phyloP scores from a whole-genome alignment of 2,113 vertebrate genomes.

The Pterocles orientalis region DNA sequence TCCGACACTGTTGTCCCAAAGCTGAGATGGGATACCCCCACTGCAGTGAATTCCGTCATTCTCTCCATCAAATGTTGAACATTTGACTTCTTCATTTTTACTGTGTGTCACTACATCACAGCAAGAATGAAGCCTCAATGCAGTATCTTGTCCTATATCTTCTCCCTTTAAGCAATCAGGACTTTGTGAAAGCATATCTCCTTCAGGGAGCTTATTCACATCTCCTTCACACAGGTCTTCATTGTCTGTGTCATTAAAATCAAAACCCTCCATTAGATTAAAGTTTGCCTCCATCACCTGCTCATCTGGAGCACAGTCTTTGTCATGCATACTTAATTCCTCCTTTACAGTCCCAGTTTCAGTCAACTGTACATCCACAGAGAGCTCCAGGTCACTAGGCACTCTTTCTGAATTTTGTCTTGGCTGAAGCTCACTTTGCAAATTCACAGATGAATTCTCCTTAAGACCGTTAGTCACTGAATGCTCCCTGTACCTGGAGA shows the following conservation, averaged over 20 bases:
- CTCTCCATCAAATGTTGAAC: not conserved
- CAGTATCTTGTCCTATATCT: not conserved
- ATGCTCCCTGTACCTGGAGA: not conserved
- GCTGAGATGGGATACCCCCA: not conserved
- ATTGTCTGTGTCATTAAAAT: slow-evolving; percentile 61
- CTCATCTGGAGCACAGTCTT: not conserved
- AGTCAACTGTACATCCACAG: not conserved
- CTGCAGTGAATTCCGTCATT: not conserved
- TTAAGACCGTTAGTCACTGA: not conserved
- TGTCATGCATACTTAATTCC: not conserved
- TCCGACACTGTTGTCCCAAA: not conserved
- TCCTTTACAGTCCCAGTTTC: not conserved
- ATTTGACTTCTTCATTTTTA: not conserved
- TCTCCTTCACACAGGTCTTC: slow-evolving; percentile 2
- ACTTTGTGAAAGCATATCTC: not conserved
- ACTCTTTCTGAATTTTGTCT: not conserved
- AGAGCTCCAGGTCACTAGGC: not conserved
- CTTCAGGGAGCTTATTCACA: not conserved
- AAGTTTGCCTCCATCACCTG: slow-evolving; percentile 71
- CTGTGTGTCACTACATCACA: not conserved
- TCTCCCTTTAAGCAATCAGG: not conserved
- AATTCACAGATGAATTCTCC: not conserved
- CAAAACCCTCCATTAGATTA: slow-evolving; percentile 70
- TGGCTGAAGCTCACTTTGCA: not conserved
- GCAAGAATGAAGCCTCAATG: not conserved